Evolutionary conservation across 2,888 invertebrate genomes (phyloP), one percentile per base, ranked within the genome.

Genomic region (Leucania comma): DNA sequence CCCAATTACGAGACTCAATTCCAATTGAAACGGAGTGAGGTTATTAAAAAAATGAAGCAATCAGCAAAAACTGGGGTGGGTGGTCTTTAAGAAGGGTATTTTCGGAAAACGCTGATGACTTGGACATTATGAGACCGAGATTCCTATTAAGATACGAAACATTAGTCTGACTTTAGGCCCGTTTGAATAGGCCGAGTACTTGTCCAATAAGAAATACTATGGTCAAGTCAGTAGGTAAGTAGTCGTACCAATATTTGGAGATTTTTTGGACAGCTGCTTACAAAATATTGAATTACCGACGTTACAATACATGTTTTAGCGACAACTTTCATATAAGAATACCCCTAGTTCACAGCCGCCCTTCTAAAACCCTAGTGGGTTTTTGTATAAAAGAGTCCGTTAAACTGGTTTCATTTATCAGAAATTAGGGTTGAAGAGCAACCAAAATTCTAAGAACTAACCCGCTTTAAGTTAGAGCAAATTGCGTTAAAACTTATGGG

Each of bases 61-160:
- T 94, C 93, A 92, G 94, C 94, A 85, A 86, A 90, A 91, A 89
- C 81, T 85, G 85, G 85, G 81, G 82, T 85, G 85, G 79, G 83
- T 70, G 84, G 88, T 89, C 82, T 87, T 90, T 87, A 90, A 91
- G 91, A 86, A 87, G 88, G 90, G 84, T 89, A 90, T 89, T 91
- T 92, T 95, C 91, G 92, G 90, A 93, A 94, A 94, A 92, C 90
- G 94, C 94, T 95, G 95, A 95, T 95, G 95, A 93, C 91, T 91
- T 90, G 92, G 93, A 93, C 93, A 93, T 94, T 94, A 95, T 92
- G 93, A 93, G 90, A 90, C 92, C 92, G 84, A 93, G 95, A 95
- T 95, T 94, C 92, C 95, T 94, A 95, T 95, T 95, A 94, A 94
- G 95, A 95, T 95, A 94, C 84, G 89, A 88, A 86, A 92, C 93